Percentiles rank a stretch among this genome's conserved stretches.
phyloP scores from a whole-genome alignment of 2,797 vertebrate species.

The Cynopterus sphinx region DNA sequence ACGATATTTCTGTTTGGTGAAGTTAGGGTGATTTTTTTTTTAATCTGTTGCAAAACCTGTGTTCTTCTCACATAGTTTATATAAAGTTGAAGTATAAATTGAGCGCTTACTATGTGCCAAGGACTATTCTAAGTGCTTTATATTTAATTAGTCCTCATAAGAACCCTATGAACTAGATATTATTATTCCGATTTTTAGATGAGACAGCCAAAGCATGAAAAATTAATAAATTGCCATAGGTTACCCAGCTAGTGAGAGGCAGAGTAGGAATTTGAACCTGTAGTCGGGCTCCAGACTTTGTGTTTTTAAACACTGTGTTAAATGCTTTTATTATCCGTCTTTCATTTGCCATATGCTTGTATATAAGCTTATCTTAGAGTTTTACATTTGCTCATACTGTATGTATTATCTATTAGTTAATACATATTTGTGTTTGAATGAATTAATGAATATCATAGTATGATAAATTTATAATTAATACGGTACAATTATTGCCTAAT shows the following conservation, averaged over 20 bases:
- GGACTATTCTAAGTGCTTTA: constrained; percentile 31
- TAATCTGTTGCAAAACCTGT: not conserved
- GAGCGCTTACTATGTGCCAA: not conserved
- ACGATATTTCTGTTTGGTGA: constrained; percentile 6
- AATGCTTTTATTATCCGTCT: constrained; percentile 8
- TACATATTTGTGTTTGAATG: not conserved
- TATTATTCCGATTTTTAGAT: not conserved
- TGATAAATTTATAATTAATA: constrained; percentile 3
- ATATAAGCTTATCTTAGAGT: constrained; percentile 29
- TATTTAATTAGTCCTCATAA: constrained; percentile 13
- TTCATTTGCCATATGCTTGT: not conserved
- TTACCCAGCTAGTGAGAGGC: not conserved
- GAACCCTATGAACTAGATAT: not conserved
- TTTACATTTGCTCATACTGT: constrained; percentile 28
- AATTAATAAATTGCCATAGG: not conserved
- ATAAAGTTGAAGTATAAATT: constrained; percentile 10
- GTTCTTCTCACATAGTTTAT: not conserved
- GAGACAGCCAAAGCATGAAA: not conserved
- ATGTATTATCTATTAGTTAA: not conserved
- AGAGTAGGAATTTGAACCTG: not conserved
- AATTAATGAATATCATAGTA: not conserved
- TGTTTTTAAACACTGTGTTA: constrained; percentile 9
- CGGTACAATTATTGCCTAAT: constrained; percentile 7
- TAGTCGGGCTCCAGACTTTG: not conserved
- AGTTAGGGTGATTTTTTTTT: not conserved